These are phyloP conservation scores for Chunga burmeisteri DNA, from an alignment of 2,113 vertebrate genomes.

Conservation along the genomic window DNA sequence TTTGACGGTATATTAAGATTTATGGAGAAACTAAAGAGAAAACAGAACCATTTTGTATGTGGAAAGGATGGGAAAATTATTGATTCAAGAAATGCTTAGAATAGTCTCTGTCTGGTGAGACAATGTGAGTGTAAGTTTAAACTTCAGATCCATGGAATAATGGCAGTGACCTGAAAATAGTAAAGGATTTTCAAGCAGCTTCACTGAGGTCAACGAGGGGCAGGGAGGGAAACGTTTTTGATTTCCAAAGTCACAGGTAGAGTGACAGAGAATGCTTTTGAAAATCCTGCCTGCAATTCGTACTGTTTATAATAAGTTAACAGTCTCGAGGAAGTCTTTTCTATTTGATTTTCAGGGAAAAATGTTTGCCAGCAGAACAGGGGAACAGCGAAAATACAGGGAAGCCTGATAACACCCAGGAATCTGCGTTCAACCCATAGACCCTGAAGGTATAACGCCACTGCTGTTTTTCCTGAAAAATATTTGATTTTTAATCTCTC, in stretches of 20 bases:
- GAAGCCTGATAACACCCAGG: not conserved
- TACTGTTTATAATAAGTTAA: not conserved
- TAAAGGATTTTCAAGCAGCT: not conserved
- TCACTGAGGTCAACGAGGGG: not conserved
- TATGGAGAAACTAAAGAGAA: slow-evolving; percentile 13
- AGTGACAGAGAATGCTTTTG: not conserved
- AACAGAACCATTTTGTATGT: not conserved
- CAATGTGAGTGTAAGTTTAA: not conserved
- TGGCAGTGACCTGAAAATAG: not conserved
- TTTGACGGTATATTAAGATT: slow-evolving; percentile 35
- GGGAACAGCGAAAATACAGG: not conserved
- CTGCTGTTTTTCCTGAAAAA: not conserved
- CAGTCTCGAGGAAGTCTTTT: not conserved
- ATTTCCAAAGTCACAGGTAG: not conserved
- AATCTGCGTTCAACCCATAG: not conserved
- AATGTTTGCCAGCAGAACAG: not conserved
- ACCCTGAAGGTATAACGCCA: not conserved
- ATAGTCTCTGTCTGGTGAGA: not conserved
- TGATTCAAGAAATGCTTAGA: not conserved
- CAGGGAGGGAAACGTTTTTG: not conserved
- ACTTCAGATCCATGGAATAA: not conserved
- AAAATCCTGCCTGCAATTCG: not conserved
- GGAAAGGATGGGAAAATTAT: not conserved
- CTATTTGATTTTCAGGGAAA: not conserved
- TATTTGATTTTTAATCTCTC: not conserved